Base-by-base conservation (phyloP, 1,140 invertebrate species). In the Thaumatotibia leucotreta region DNA sequence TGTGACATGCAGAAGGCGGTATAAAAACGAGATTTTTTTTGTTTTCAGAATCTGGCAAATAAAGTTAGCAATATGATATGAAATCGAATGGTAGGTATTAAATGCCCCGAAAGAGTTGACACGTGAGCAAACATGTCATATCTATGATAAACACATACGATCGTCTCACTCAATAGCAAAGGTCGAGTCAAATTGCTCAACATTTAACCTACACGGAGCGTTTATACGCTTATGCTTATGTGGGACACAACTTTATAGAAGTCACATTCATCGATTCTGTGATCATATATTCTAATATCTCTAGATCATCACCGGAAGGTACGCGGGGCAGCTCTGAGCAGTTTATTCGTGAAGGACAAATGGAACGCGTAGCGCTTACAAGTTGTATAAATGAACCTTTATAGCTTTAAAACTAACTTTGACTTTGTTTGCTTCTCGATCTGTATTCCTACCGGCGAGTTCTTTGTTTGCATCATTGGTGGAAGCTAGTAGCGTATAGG, bases 311-410 rank as follows among this genome's bases (percentile, higher is more conserved):
- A 67, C 73, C 75, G 83, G 77, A 79, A 80, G 78, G 74, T 76
- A 69, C 54, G 64, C 68, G 63, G 67, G 68, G 72, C 66, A 71
- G 63, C 67, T 29, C 52, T n/a, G n/a, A 66, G 73, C 70, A 76
- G 75, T 84, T 79, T 68, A 69, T 73, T 64, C 69, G 67, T 77
- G 78, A 86, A 83, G 84, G 82, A 79, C 79, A 72, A 65, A 64
- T 20, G 62, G 45, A 76, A 84, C 84, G 79, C 79, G 79, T 29
- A 62, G 32, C 52, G 84, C 80, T 50, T 86, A 82, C 74, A 78
- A 84, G 75, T 78, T 50, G 71, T 61, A 61, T 62, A 78, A 76
- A 82, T 81, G 68, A 74, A 58, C 52, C 52, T 31, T 58, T 58
- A 58, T 58, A 58, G 52, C 52, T 58, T 31, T 58, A 58, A 58